These are phyloP conservation scores for Crocallis elinguaria DNA, from an alignment of 2,888 invertebrate genomes.

Conservation along the genomic window DNA sequence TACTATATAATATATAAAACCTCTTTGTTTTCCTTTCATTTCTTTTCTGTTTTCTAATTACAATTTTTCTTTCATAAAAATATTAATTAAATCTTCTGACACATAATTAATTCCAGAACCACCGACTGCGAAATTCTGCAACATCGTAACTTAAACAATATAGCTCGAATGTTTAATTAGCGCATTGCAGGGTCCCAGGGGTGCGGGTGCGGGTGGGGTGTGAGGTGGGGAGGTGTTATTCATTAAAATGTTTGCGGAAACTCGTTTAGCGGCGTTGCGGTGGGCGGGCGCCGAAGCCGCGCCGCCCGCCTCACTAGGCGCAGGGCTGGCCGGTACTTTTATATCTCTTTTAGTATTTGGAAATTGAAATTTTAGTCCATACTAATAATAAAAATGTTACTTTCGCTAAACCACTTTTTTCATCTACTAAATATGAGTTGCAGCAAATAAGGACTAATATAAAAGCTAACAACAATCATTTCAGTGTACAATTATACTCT, in stretches of 20 bases:
- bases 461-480: too few species aligned
- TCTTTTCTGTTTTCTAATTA: not conserved
- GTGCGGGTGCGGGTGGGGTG: constrained; percentile 30
- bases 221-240: constrained; percentile 75
- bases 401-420: too few species aligned
- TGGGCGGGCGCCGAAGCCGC: constrained; percentile 56
- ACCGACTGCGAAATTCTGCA: constrained; percentile 60
- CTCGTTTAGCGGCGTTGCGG: constrained; percentile 82
- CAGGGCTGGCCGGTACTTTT: constrained; percentile 2
- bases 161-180: constrained; percentile 84
- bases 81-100: constrained; percentile 29
- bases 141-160: constrained; percentile 79
- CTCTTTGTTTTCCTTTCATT: not conserved
- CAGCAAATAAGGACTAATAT: too few species aligned
- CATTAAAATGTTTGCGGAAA: constrained; percentile 85
- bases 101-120: constrained; percentile 45
- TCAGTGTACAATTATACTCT: too few species aligned
- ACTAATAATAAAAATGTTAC: too few species aligned
- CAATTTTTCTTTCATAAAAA: not conserved
- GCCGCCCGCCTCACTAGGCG: constrained; percentile 42
- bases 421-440: too few species aligned
- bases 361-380: not conserved
- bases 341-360: not conserved
- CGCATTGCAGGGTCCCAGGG: constrained; percentile 70
- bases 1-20: too few species aligned